Evolutionary conservation across 2,797 vertebrate species (phyloP), one percentile per base, ranked within the genome.

Genomic region (Coluber constrictor): DNA sequence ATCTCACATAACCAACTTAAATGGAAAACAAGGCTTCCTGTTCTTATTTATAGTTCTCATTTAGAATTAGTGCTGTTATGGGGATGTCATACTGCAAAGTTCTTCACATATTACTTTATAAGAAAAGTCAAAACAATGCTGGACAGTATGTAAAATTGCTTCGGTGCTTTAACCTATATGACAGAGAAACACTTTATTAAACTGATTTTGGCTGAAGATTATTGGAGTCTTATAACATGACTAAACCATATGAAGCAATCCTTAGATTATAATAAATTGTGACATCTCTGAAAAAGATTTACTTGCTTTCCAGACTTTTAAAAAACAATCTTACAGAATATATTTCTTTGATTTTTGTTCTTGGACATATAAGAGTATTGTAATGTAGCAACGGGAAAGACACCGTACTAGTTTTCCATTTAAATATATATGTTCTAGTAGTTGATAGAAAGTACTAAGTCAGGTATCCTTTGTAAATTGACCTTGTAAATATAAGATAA

Each of bases 401-500:
- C 5, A 88, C 79, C 55, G 88, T 37, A 90, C n/a, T 90, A 70
- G 4, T 0, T 2, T 88, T 51, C 16, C 7, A 59, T 88, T 92
- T 89, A 0, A 57, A 57, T 57, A 93, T 88, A 0, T 61, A 5
- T 93, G 92, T 94, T 94, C 57, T 32, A 86, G 18, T 32, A 86
- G 18, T 43, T 47, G 18, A 79, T 79, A 79, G 18, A 79, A 79
- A 43, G 9, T 83, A 83, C 89, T 88, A 90, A 94, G 96, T 90
- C 87, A 93, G 74, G 91, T 5, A 90, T 86, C 13, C 32, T 88
- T 92, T 92, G 66, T 13, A 51, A 93, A 86, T 27, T 32, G 37
- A 8, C 27, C 88, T 89, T 87, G 27, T 90, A 88, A 90, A 92
- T 92, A 96, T 93, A 56, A 93, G 2, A 3, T 25, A 61, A 18